Percentiles rank a stretch among this genome's conserved stretches.
These are phyloP conservation scores for Indicator maculatus DNA, from an alignment of 2,113 vertebrate species.

Conservation along the genomic window DNA sequence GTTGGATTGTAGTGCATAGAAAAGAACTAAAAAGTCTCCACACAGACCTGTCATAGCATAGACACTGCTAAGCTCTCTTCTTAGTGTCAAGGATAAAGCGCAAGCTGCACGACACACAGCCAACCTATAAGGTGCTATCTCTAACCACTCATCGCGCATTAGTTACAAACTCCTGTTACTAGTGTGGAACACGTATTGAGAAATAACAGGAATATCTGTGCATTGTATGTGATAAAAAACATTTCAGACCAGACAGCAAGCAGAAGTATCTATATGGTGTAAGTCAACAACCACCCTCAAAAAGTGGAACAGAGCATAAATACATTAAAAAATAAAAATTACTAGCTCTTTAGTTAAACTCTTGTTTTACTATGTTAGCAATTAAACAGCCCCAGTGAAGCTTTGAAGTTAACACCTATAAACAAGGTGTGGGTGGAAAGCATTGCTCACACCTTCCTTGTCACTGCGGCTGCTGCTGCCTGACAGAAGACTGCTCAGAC, in stretches of 20 bases:
- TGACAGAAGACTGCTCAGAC: neutral
- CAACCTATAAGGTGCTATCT: neutral
- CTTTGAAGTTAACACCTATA: slow-evolving; percentile 9
- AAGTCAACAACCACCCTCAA: neutral
- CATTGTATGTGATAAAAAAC: neutral
- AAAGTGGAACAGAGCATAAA: neutral
- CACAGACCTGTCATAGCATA: neutral
- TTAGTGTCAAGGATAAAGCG: neutral
- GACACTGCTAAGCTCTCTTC: neutral
- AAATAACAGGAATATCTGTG: neutral
- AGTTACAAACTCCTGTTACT: neutral
- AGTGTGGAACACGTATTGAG: neutral
- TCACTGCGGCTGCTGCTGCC: neutral
- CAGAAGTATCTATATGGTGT: neutral
- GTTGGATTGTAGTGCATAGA: neutral
- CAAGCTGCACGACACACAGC: neutral
- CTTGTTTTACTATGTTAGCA: neutral
- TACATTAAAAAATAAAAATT: neutral
- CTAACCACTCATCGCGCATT: neutral
- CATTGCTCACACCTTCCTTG: neutral
- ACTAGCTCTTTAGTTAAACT: neutral
- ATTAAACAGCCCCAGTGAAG: neutral
- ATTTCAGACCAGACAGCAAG: neutral
- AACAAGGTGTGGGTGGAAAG: slow-evolving; percentile 17
- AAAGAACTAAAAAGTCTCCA: neutral